These are phyloP conservation scores for Colletes collaris DNA, from an alignment of 2,888 invertebrate genomes.

Conservation along the genomic window DNA sequence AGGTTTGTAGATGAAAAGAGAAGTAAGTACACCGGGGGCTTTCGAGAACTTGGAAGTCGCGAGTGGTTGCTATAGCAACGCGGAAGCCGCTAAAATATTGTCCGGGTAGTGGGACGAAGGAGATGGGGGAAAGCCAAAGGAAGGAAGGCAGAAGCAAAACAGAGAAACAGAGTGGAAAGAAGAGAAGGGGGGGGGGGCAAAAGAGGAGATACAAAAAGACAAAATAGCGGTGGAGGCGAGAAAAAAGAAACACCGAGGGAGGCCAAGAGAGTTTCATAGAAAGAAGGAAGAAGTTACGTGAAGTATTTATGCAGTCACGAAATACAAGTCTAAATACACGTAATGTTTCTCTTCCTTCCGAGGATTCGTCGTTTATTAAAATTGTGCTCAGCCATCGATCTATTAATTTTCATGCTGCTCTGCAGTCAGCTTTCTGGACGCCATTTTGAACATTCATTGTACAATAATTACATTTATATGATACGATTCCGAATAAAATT, in stretches of 20 bases:
- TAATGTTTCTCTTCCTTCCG: too few species aligned
- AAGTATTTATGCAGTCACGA: conserved; percentile 45
- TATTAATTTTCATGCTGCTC: too few species aligned
- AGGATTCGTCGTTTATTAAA: too few species aligned
- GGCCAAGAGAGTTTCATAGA: conserved; percentile 24
- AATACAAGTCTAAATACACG: conserved; percentile 5
- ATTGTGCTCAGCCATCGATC: too few species aligned
- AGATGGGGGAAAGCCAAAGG: conserved; percentile 37
- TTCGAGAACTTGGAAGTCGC: conserved; percentile 65
- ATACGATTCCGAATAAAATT: too few species aligned
- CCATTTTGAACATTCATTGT: too few species aligned
- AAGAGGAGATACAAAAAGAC: conserved; percentile 4
- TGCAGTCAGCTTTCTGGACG: too few species aligned
- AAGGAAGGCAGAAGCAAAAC: conserved; percentile 44
- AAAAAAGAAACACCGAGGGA: not conserved
- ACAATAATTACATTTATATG: too few species aligned
- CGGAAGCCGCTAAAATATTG: conserved; percentile 79
- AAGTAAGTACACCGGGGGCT: conserved; percentile 34
- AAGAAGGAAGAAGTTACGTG: conserved; percentile 37
- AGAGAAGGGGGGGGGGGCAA: conserved; percentile 15
- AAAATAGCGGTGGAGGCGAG: not conserved
- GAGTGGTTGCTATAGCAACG: conserved; percentile 78
- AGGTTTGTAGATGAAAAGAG: conserved; percentile 61
- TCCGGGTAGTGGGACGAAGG: conserved; percentile 63
- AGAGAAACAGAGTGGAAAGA: conserved; percentile 39